These are phyloP conservation scores for Clarias platycephalus DNA, from an alignment of 2,797 vertebrate species.

Conservation along the genomic window DNA sequence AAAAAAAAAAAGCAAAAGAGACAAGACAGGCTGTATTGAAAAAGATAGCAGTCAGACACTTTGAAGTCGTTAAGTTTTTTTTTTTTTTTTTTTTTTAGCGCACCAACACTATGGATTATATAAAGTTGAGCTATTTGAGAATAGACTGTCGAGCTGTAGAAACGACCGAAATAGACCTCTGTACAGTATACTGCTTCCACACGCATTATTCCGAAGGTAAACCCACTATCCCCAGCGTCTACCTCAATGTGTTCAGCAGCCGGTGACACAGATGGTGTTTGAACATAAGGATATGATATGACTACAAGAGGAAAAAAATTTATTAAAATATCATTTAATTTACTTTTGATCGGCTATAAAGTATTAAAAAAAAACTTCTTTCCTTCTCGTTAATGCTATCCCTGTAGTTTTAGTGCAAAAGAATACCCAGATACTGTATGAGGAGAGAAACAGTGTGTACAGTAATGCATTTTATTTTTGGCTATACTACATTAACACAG, in stretches of 20 bases:
- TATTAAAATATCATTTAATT: neutral
- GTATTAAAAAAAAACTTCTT: neutral
- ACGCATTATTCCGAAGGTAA: neutral
- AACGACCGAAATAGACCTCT: neutral
- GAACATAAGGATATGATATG: neutral
- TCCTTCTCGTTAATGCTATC: neutral
- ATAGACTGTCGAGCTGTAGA: neutral
- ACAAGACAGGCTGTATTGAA: neutral
- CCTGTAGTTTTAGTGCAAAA: neutral
- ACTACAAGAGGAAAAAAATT: neutral
- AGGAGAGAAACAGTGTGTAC: too few species aligned
- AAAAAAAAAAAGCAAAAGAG: neutral
- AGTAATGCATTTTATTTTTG: neutral
- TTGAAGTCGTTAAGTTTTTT: neutral
- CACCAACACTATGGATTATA: neutral
- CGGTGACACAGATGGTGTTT: constrained; percentile 13
- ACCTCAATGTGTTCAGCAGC: neutral
- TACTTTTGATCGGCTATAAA: neutral
- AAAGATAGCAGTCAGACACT: constrained; percentile 15
- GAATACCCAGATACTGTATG: neutral
- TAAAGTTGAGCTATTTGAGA: neutral
- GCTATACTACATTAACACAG: neutral
- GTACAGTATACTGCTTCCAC: neutral
- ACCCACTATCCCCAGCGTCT: neutral
- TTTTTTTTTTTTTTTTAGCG: neutral